Percentiles rank a stretch among this genome's conserved stretches.
Conservation (phyloP, 2,113 vertebrate genomes). For the Podocnemis expansa region DNA sequence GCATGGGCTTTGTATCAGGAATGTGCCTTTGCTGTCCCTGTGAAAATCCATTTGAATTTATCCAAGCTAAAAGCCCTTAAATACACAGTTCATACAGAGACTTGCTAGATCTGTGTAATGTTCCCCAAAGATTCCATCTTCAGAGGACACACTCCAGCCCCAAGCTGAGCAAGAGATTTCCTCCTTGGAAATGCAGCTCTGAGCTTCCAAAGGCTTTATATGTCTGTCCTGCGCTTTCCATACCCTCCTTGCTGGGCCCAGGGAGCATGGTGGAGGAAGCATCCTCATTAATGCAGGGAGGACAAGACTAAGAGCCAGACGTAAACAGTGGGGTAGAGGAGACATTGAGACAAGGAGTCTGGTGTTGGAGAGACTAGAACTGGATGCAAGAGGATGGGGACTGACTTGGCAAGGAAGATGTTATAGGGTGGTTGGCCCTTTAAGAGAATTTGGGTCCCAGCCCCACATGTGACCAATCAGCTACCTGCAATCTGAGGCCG, state of each 20-base stretch:
- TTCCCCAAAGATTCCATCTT: background rate
- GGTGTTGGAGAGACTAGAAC: background rate
- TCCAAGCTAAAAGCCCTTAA: background rate
- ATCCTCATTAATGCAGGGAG: background rate
- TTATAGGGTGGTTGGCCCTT: background rate
- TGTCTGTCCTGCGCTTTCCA: background rate
- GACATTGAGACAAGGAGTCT: background rate
- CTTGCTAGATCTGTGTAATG: background rate
- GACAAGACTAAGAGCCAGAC: background rate
- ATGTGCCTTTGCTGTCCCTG: background rate
- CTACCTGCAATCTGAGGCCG: background rate
- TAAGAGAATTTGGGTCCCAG: background rate
- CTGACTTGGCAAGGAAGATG: background rate
- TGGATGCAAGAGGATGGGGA: background rate
- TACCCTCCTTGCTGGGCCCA: background rate
- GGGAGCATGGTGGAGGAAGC: background rate
- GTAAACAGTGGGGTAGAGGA: background rate
- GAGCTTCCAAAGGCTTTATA: background rate
- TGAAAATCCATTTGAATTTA: background rate
- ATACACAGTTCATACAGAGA: background rate
- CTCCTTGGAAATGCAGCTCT: background rate
- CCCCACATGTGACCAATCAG: background rate
- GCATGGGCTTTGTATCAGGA: background rate
- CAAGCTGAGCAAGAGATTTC: background rate
- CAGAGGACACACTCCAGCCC: background rate